Base-by-base conservation (phyloP, 2,797 vertebrate species). In the Aldrovandia affinis region DNA sequence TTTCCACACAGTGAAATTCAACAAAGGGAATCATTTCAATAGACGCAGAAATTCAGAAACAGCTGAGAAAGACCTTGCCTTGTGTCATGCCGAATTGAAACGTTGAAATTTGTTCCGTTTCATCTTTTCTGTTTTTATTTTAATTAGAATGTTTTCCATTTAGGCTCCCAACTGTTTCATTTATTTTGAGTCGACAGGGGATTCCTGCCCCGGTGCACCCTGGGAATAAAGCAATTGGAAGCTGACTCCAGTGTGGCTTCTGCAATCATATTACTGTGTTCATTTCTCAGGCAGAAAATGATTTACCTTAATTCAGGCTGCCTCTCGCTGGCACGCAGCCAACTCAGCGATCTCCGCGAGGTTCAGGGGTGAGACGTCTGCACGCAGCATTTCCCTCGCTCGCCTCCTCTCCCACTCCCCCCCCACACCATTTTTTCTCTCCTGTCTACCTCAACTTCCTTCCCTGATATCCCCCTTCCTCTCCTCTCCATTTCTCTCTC, bases 261-360 rank as follows among this genome's bases (percentile, higher is more conserved):
- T 88, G 87, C 81, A 57, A 92, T 93, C 78, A 88, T 95, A 93
- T 93, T 92, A 90, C 91, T 88, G 84, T 88, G 89, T 92, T 93
- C 93, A 89, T 90, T 91, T 94, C 92, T 94, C 87, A 88, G 90
- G 92, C 92, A 94, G 91, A 93, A 94, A 95, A 95, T 95, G 89
- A 95, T 95, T 94, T 93, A 92, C 91, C 90, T 93, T 91, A 89
- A 86, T 83, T 90, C 89, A 91, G 92, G 94, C 92, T 88, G 90
- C 82, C 82, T 68, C 90, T 91, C 81, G 18, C 89, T 95, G 95
- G 94, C 94, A 89, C 84, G 44, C 83, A 88, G 92, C 93, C 95
- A 95, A 90, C 85, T 86, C 82, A 77, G 87, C 87, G 91, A 94
- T 93, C 90, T 91, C 88, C 91, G 87, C 87, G 86, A 91, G 86